Conservation (phyloP, 2,113 vertebrate species). For the Dipodomys ordii region DNA sequence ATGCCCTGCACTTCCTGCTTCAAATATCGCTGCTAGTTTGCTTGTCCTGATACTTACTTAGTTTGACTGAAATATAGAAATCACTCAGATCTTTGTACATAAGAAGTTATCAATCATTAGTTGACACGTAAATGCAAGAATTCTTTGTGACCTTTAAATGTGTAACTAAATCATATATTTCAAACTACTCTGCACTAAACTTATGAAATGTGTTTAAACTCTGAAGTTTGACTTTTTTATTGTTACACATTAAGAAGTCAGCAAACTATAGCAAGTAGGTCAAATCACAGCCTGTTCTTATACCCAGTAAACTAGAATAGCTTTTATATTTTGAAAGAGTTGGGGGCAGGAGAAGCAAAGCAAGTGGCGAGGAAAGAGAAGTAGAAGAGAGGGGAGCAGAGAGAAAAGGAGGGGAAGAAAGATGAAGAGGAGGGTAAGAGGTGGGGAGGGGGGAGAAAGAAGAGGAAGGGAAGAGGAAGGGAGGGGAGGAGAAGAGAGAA, state of each 20-base stretch:
- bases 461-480: no score
- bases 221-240: slow-evolving; percentile 35
- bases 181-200: not conserved
- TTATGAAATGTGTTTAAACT: not conserved
- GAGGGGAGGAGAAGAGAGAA: no score
- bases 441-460: no score
- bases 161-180: slow-evolving; percentile 40
- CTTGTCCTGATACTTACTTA: not conserved
- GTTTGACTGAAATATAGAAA: not conserved
- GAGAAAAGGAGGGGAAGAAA: no score
- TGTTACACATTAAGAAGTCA: not conserved
- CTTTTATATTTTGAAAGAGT: not conserved
- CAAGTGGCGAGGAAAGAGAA: no score
- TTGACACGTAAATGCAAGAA: slow-evolving; percentile 38
- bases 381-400: no score
- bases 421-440: no score
- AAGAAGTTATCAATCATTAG: not conserved
- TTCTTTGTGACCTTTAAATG: slow-evolving; percentile 19
- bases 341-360: not conserved
- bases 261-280: not conserved
- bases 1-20: fast-evolving
- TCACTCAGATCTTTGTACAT: not conserved
- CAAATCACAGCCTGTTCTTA: slow-evolving; percentile 6
- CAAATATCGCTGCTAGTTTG: not conserved
- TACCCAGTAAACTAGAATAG: slow-evolving; percentile 11